phyloP scores from a whole-genome alignment of 2,888 invertebrate species.

The Halictus quadricinctus region DNA sequence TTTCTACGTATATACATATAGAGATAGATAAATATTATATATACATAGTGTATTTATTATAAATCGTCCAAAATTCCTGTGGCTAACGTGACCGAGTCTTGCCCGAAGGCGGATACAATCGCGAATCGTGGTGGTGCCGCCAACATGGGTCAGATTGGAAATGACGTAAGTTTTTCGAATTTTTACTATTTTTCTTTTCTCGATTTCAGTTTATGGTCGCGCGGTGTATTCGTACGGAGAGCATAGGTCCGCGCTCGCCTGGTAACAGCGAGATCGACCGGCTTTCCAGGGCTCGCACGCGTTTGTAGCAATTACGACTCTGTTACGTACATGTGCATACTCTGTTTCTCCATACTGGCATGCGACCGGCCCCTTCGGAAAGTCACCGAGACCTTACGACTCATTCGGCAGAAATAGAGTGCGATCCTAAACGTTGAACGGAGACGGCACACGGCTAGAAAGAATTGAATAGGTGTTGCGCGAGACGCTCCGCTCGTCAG shows the following conservation, averaged over 20 bases:
- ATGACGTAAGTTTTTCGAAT: slow-evolving; percentile 77
- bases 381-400: slow-evolving; percentile 50
- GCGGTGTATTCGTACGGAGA: too few relatives aligned
- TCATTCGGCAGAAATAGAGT: slow-evolving; percentile 57
- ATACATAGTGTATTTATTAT: slow-evolving; percentile 48
- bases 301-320: slow-evolving; percentile 27
- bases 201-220: neutral
- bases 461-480: neutral
- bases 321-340: neutral
- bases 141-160: slow-evolving; percentile 81
- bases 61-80: slow-evolving; percentile 78
- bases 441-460: neutral
- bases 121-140: slow-evolving; percentile 73
- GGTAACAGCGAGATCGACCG: slow-evolving; percentile 48
- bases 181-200: neutral
- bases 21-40: neutral
- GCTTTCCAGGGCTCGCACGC: slow-evolving; percentile 32
- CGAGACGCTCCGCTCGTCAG: neutral
- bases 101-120: slow-evolving; percentile 78
- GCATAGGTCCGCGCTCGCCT: slow-evolving; percentile 12
- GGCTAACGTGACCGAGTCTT: slow-evolving; percentile 76
- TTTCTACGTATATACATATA: slow-evolving; percentile 11
- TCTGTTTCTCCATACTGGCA: slow-evolving; percentile 16
- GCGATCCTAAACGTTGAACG: slow-evolving; percentile 9
- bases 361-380: slow-evolving; percentile 44